phyloP scores from a whole-genome alignment of 2,113 vertebrate species.

The Irena cyanogastra region DNA sequence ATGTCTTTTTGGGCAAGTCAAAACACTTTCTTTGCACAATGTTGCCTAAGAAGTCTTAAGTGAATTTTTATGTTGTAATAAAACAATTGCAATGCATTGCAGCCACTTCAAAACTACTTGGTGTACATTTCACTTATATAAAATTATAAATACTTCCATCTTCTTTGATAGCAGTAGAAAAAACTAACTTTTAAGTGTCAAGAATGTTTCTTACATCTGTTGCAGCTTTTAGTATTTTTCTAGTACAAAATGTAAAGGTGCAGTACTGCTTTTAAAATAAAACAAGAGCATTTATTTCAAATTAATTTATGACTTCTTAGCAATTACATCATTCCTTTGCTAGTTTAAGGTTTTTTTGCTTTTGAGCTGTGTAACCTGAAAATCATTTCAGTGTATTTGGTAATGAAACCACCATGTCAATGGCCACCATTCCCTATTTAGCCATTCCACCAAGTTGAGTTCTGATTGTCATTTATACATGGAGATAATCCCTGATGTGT shows the following conservation, averaged over 20 bases:
- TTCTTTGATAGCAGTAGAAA: neutral
- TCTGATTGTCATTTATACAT: neutral
- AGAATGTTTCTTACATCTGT: neutral
- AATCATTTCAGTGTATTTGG: neutral
- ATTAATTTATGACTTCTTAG: neutral
- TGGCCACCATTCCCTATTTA: neutral
- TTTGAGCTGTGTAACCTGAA: neutral
- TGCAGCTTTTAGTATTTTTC: neutral
- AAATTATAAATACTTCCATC: neutral
- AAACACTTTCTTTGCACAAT: conserved; percentile 24
- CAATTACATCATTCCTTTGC: neutral
- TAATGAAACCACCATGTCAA: neutral
- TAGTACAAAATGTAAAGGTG: neutral
- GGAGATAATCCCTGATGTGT: neutral
- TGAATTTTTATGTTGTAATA: conserved; percentile 10
- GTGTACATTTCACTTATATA: neutral
- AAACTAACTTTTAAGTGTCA: conserved; percentile 20
- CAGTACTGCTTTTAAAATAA: neutral
- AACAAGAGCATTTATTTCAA: neutral
- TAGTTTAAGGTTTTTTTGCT: neutral
- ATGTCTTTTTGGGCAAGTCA: neutral
- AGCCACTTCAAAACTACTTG: conserved; percentile 12
- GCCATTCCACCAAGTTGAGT: neutral
- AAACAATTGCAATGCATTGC: conserved; percentile 19
- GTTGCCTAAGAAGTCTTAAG: neutral